Conservation (phyloP, 2,888 invertebrate genomes). For the Lochmaea crataegi region DNA sequence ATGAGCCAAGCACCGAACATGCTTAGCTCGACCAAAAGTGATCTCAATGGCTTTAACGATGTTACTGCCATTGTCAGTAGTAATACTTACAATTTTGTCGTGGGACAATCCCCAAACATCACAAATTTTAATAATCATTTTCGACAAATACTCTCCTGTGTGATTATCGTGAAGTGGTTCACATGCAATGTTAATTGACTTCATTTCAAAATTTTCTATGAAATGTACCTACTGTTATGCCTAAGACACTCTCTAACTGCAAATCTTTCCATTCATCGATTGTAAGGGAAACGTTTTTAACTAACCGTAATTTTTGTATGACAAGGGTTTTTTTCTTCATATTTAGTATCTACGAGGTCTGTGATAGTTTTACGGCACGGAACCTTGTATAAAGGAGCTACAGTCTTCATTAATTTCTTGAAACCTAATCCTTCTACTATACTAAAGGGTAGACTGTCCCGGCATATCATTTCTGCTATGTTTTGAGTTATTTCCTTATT, state of each 20-base stretch:
- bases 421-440: constrained; percentile 29
- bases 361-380: constrained; percentile 40
- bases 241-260: no score
- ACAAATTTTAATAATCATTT: constrained; percentile 40
- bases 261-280: no score
- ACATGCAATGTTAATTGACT: constrained; percentile 14
- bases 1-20: constrained; percentile 21
- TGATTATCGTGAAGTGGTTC: constrained; percentile 41
- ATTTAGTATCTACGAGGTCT: constrained; percentile 34
- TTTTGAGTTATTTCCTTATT: constrained; percentile 8
- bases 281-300: no score
- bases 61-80: no score
- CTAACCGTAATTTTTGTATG: constrained; percentile 38
- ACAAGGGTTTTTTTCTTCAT: constrained; percentile 38
- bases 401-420: constrained; percentile 28
- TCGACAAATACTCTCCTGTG: constrained; percentile 45
- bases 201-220: constrained; percentile 21
- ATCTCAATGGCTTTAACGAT: no score
- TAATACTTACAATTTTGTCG: constrained; percentile 23
- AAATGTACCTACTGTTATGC: neutral
- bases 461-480: constrained; percentile 27
- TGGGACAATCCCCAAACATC: constrained; percentile 47
- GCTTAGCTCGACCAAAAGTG: no score
- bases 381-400: constrained; percentile 36
- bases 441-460: constrained; percentile 20